These are phyloP conservation scores for Cephonodes hylas DNA, from an alignment of 2,888 invertebrate genomes.

Conservation along the genomic window DNA sequence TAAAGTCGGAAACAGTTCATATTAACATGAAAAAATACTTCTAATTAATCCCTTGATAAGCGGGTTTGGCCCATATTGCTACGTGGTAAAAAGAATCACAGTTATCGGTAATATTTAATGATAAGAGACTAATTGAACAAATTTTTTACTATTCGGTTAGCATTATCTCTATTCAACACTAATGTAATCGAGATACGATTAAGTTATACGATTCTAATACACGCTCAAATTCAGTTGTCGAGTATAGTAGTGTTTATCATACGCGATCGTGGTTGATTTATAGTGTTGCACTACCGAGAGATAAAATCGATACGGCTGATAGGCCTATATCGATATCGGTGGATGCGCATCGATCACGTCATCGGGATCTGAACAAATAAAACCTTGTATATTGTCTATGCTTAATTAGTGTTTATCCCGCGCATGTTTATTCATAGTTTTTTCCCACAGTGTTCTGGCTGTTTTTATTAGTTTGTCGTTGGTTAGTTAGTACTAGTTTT, in stretches of 20 bases:
- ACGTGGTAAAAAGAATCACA: not conserved
- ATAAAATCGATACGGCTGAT: slow-evolving; percentile 46
- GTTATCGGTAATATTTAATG: not conserved
- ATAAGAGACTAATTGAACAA: not conserved
- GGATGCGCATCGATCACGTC: slow-evolving; percentile 5
- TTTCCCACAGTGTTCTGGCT: not conserved
- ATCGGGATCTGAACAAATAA: slow-evolving; percentile 1
- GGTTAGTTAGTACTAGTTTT: not conserved
- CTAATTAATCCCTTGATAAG: not conserved
- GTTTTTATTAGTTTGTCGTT: not conserved
- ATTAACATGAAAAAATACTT: slow-evolving; percentile 1
- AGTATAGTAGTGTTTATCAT: slow-evolving; percentile 25
- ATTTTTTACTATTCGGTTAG: not conserved
- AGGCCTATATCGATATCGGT: slow-evolving; percentile 37
- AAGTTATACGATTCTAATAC: slow-evolving; percentile 58
- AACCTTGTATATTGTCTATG: not conserved
- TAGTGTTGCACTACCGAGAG: slow-evolving; percentile 54
- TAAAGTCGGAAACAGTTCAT: not conserved
- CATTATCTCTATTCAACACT: not conserved
- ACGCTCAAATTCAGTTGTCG: slow-evolving; percentile 43
- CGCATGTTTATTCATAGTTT: not conserved
- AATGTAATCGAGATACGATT: slow-evolving; percentile 35
- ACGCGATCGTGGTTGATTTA: slow-evolving; percentile 1
- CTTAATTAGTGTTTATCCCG: slow-evolving; percentile 9
- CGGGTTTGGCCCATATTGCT: not conserved